These are phyloP conservation scores for Coryphaenoides rupestris DNA, from an alignment of 2,113 vertebrate species.

Conservation along the genomic window DNA sequence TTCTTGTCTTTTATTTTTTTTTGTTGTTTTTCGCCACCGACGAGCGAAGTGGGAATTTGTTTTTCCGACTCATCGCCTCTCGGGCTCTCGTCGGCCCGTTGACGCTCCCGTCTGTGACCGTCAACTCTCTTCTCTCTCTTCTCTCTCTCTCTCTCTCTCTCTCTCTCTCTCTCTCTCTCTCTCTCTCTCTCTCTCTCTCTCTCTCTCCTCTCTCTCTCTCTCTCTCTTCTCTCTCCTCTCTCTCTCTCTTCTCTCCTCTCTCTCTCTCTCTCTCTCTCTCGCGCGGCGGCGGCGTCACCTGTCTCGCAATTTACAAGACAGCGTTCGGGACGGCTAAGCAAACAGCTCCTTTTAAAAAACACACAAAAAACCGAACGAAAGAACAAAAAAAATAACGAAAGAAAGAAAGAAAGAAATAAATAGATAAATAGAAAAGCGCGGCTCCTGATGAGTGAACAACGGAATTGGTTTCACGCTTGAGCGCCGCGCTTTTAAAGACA, in stretches of 20 bases:
- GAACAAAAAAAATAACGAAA: conserved; percentile 31
- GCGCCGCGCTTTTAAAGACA: conserved; percentile 78
- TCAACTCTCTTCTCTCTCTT: too few species aligned
- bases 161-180: too few species aligned
- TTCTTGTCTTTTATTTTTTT: not conserved
- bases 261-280: too few species aligned
- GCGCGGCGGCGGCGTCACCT: not conserved
- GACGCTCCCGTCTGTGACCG: too few species aligned
- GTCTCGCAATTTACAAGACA: conserved; percentile 30
- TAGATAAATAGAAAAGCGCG: conserved; percentile 42
- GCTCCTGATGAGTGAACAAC: conserved; percentile 63
- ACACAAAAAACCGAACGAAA: too few species aligned
- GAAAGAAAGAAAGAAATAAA: conserved; percentile 23
- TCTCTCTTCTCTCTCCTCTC: too few species aligned
- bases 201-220: too few species aligned
- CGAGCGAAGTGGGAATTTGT: conserved; percentile 35
- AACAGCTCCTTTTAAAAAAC: conserved; percentile 42
- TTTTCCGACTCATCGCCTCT: conserved; percentile 35
- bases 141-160: too few species aligned
- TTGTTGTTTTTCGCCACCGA: not conserved
- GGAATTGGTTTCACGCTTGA: conserved; percentile 77
- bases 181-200: too few species aligned
- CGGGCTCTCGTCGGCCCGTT: too few species aligned
- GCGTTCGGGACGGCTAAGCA: conserved; percentile 50
- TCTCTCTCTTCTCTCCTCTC: too few species aligned